Evolutionary conservation across 2,113 vertebrate genomes (phyloP).

Genomic region (Phaethornis superciliosus): DNA sequence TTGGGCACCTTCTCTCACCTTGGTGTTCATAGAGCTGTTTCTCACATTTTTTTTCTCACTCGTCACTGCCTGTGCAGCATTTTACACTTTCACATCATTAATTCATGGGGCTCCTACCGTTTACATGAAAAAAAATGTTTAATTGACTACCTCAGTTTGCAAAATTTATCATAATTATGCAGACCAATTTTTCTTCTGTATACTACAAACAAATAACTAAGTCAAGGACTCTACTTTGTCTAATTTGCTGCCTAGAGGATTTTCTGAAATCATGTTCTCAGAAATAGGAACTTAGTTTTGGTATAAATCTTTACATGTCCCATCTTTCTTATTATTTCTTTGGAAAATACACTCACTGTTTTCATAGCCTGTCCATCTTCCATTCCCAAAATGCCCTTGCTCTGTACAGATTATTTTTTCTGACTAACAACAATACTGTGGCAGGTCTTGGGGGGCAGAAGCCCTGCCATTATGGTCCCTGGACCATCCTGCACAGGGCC

Average conservation of each 20-base stretch:
- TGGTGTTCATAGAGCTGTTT: background rate
- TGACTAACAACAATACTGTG: background rate
- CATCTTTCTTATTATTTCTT: background rate
- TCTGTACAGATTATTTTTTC: background rate
- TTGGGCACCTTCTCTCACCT: background rate
- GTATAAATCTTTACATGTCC: background rate
- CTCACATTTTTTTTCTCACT: background rate
- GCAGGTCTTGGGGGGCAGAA: background rate
- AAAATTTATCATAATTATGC: background rate
- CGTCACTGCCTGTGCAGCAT: background rate
- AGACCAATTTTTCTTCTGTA: background rate
- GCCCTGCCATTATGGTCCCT: background rate
- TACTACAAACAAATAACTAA: background rate
- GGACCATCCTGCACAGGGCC: rapidly evolving
- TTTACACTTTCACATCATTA: background rate
- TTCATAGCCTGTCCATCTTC: background rate
- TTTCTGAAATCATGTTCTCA: background rate
- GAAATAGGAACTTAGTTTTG: background rate
- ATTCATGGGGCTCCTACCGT: background rate
- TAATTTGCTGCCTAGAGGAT: background rate
- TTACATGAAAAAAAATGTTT: background rate
- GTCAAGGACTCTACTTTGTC: background rate
- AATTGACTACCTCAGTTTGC: background rate
- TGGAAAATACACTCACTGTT: rapidly evolving
- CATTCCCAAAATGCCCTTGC: background rate